A percentile compares a stretch with the other conserved stretches of the same genome.
phyloP scores from a whole-genome alignment of 2,888 invertebrate genomes.

The Liodrosophila aerea region DNA sequence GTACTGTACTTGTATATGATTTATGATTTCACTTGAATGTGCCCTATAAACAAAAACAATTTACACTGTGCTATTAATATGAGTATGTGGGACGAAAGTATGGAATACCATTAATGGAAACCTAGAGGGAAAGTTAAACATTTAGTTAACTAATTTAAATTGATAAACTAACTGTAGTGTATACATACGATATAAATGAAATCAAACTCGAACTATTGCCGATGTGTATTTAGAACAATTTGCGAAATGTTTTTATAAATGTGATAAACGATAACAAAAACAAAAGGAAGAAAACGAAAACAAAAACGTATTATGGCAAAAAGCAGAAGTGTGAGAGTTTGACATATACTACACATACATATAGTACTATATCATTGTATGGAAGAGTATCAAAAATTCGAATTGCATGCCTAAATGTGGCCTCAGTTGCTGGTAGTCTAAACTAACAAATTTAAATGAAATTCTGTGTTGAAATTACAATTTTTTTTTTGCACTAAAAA shows the following conservation, averaged over 20 bases:
- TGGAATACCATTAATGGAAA: too few relatives aligned
- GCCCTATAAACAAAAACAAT: constrained; percentile 40
- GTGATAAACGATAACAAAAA: constrained; percentile 60
- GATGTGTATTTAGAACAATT: constrained; percentile 60
- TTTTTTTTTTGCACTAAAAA: constrained; percentile 39
- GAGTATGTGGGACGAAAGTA: too few relatives aligned
- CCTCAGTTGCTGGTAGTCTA: neutral
- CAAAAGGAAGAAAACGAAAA: constrained; percentile 2
- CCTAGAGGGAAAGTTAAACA: constrained; percentile 28
- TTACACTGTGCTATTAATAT: constrained; percentile 60
- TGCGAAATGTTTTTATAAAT: constrained; percentile 54
- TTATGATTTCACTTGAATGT: constrained; percentile 50
- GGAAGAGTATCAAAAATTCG: neutral
- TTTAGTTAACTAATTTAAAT: constrained; percentile 57
- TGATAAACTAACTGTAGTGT: constrained; percentile 32
- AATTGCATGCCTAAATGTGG: constrained; percentile 1
- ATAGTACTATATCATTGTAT: too few relatives aligned
- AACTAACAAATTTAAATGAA: too few relatives aligned
- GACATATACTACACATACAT: too few relatives aligned
- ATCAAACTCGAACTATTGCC: constrained; percentile 35
- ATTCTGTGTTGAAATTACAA: constrained; percentile 16
- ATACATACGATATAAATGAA: constrained; percentile 14
- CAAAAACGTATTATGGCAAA: too few relatives aligned
- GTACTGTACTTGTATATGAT: constrained; percentile 31
- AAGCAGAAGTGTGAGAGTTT: too few relatives aligned